A percentile compares a stretch with the other conserved stretches of the same genome.
Evolutionary conservation across 2,888 invertebrate species (phyloP).

Genomic region (Campoplex capitator): DNA sequence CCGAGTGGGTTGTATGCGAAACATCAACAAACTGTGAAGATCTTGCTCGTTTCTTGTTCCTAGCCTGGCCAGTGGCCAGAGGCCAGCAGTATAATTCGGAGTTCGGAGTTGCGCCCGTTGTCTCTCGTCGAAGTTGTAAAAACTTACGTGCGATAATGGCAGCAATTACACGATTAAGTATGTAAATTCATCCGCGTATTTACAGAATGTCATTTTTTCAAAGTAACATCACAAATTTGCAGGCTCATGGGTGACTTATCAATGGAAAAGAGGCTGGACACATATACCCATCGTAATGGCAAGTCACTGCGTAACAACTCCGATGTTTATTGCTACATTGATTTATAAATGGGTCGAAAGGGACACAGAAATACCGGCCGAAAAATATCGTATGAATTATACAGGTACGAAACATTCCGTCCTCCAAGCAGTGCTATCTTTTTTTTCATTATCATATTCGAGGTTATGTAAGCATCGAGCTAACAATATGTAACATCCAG

Average conservation of each 20-base stretch:
- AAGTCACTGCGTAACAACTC: conserved; percentile 27
- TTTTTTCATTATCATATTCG: conserved; percentile 1
- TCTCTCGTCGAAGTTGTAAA: background rate
- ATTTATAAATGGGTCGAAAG: conserved; percentile 29
- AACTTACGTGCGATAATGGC: conserved; percentile 16
- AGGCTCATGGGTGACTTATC: conserved; percentile 46
- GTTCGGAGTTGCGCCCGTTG: background rate
- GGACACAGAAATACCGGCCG: background rate
- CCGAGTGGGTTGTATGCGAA: background rate
- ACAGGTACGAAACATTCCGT: conserved; percentile 35
- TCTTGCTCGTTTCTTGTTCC: background rate
- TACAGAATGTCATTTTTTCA: background rate
- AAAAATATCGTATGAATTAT: conserved; percentile 48
- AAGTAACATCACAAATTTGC: conserved; percentile 8
- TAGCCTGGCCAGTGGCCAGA: no score
- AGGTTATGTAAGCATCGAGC: conserved; percentile 47
- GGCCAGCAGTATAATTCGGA: background rate
- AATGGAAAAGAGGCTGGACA: conserved; percentile 62
- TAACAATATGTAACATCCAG: background rate
- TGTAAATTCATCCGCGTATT: background rate
- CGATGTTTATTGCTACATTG: background rate
- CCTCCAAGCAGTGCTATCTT: background rate
- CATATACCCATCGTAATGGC: conserved; percentile 62
- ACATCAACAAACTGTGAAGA: background rate
- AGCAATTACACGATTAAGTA: background rate